phyloP scores from a whole-genome alignment of 2,888 invertebrate genomes.

The Andrena chrysosceles region DNA sequence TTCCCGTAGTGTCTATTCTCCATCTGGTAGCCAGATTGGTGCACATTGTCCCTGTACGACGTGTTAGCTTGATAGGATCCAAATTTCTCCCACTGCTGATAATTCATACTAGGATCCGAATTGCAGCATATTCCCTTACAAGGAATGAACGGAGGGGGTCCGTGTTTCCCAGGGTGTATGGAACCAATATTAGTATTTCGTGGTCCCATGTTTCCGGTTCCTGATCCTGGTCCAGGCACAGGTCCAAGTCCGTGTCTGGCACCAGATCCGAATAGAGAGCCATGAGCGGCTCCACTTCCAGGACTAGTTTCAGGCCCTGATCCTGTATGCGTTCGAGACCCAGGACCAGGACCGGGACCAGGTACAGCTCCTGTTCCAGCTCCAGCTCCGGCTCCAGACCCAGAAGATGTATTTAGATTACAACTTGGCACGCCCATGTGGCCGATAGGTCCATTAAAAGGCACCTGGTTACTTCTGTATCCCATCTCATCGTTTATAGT shows the following conservation, averaged over 20 bases:
- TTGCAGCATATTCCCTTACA: constrained; percentile 82
- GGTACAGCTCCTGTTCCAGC: constrained; percentile 28
- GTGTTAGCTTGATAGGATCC: constrained; percentile 74
- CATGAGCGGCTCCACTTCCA: background rate
- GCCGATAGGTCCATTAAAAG: constrained; percentile 71
- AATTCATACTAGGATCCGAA: constrained; percentile 74
- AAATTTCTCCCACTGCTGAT: constrained; percentile 80
- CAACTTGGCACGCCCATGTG: constrained; percentile 72
- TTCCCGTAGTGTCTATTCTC: constrained; percentile 75
- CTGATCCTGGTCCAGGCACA: constrained; percentile 13
- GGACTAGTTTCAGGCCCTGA: constrained; percentile 1
- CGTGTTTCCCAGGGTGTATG: constrained; percentile 68
- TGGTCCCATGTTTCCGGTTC: constrained; percentile 60
- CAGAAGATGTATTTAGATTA: constrained; percentile 59
- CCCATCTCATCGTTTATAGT: constrained; percentile 74
- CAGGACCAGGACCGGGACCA: constrained; percentile 16
- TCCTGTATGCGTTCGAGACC: constrained; percentile 27
- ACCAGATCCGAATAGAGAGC: background rate
- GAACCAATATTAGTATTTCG: constrained; percentile 61
- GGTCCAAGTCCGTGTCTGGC: background rate
- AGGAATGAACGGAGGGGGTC: constrained; percentile 66
- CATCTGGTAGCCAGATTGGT: constrained; percentile 69
- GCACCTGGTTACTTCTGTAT: constrained; percentile 75
- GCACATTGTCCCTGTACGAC: constrained; percentile 78
- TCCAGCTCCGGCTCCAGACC: constrained; percentile 21